Evolutionary conservation across 2,888 invertebrate species (phyloP), one percentile per base, ranked within the genome.

Genomic region (Plagodis pulveraria): DNA sequence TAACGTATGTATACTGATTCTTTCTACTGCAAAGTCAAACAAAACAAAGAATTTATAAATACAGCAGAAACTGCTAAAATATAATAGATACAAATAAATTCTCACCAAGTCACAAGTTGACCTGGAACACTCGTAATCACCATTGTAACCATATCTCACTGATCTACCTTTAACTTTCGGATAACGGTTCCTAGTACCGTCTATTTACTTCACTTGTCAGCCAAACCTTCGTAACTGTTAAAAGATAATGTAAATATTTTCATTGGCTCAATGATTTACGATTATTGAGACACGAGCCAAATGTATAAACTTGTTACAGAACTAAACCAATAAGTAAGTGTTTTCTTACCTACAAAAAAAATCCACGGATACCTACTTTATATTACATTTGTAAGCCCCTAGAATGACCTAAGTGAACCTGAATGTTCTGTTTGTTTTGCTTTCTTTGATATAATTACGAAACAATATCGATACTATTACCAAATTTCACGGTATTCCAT

Each of bases 191-290:
- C 38, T 55, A 38, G 8, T 42, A 42, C 49, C 36, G 9, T 49
- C 33, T 65, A 62, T 68, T 68, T 66, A 66, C 56, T 53, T 43
- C 56, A 53, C 56, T 56, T 62, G 55, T 62, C 62, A 58, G 58
- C 55, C 35, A 43, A 42, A 59, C 43, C 61, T 58, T 53, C 58
- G 58, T 47, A 57, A 59, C 53, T 62, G 66, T 54, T 65, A 63
- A 69, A 59, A 32, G 65, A 46, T 60, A 35, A 34, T 55, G 52
- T 65, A 65, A 68, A 66, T 63, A 56, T 63, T 63, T 69, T 65
- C 51, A 63, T 63, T 54, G 50, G 10, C 56, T 61, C 53, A 57
- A 59, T 61, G 67, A 65, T 65, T 63, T 56, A 63, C 52, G 43
- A 38, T 36, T 38, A 7, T 49, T 8, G 34, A 58, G 54, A 65